phyloP scores from a whole-genome alignment of 2,797 vertebrate species.

The Squalus acanthias region DNA sequence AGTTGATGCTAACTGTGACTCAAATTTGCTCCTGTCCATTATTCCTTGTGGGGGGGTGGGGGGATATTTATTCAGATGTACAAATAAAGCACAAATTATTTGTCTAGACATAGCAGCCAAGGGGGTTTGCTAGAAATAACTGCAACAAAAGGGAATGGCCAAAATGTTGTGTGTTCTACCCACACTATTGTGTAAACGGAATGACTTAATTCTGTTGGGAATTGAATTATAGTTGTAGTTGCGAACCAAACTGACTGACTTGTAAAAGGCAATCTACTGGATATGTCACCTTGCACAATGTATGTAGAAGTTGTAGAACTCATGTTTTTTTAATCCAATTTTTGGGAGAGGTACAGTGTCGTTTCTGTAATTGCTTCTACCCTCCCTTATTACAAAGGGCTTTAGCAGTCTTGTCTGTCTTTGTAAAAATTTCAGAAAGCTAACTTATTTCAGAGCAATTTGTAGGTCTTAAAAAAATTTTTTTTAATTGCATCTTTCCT shows the following conservation, averaged over 20 bases:
- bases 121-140: not conserved
- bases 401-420: not conserved
- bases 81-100: not conserved
- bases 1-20: not conserved
- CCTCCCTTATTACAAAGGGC: not conserved
- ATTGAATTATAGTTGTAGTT: not conserved
- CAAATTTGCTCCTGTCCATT: not conserved
- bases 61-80: not conserved
- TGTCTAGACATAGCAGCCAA: too few species aligned
- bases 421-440: not conserved
- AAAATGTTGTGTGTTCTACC: not conserved
- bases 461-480: not conserved
- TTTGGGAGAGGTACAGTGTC: not conserved
- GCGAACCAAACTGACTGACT: not conserved
- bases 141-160: not conserved
- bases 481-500: not conserved
- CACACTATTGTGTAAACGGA: conserved; percentile 1
- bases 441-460: not conserved
- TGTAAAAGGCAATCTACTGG: not conserved
- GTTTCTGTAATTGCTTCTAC: not conserved
- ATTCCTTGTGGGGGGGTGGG: not conserved
- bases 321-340: not conserved
- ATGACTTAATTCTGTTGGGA: not conserved
- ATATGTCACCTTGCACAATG: not conserved
- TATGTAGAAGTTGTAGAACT: not conserved